Evolutionary conservation across 1,140 invertebrate species (phyloP).

Genomic region (Musca vetustissima): DNA sequence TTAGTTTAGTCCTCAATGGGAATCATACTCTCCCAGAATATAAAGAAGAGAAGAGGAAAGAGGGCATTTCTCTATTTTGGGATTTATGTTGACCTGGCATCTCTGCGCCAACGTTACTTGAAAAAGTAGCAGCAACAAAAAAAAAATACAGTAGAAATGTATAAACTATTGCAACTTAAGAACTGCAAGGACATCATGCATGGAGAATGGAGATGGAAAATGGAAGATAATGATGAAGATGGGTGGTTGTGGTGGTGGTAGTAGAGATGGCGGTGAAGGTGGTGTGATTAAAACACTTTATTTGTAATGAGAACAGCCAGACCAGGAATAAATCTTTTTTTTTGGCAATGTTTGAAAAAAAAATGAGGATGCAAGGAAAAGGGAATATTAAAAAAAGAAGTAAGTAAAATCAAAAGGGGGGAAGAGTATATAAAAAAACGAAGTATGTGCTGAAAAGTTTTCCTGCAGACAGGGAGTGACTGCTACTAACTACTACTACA

Average conservation of each 20-base stretch:
- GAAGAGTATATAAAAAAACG: slow-evolving; percentile 5
- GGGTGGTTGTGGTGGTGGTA: background rate
- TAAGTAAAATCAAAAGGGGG: slow-evolving; percentile 5
- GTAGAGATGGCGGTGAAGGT: background rate
- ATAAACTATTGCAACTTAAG: slow-evolving; percentile 17
- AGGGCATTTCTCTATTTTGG: no score
- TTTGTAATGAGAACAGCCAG: background rate
- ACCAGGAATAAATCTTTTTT: background rate
- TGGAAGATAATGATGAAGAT: no score
- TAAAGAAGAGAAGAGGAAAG: no score
- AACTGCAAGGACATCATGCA: slow-evolving; percentile 17
- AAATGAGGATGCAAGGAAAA: background rate
- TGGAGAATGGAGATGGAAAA: no score
- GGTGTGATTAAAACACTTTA: background rate
- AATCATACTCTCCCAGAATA: no score
- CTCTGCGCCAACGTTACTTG: background rate
- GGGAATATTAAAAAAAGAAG: slow-evolving; percentile 18
- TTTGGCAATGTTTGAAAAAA: background rate
- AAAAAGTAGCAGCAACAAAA: background rate
- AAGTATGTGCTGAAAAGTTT: slow-evolving; percentile 9
- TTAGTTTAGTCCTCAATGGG: no score
- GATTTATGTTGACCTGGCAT: no score
- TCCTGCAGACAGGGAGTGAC: slow-evolving; percentile 31
- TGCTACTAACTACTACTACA: slow-evolving; percentile 19
- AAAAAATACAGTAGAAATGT: no score